Base-by-base conservation (phyloP, 2,888 invertebrate genomes). In the Chydorus sphaericus region DNA sequence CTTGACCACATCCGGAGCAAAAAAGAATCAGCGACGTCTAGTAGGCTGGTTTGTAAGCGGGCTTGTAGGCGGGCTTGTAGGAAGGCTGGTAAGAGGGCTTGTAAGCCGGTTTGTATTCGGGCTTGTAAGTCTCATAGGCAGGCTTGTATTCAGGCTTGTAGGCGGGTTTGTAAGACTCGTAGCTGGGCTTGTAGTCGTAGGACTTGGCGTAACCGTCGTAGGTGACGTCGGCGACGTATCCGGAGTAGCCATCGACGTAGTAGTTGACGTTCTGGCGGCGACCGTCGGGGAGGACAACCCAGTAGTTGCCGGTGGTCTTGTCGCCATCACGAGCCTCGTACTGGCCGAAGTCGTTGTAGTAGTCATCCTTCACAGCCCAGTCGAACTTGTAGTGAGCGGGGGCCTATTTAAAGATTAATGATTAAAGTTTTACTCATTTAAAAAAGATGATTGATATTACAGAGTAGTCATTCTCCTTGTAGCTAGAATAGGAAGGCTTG, bases 271-370 rank as follows among this genome's bases (percentile, higher is more conserved):
- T 31, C 31, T 55, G 55, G 16, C 48, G 30, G 31, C 55, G 55
- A 18, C 55, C 55, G n/a, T 55, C 55, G 29, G 55, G 55, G n/a
- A 55, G 55, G n/a, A 48, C 48, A 14, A 55, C 55, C 23, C 31
- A 31, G 33, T 55, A 55, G 16, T 36, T 30, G 48, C 55, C 55
- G n/a, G 30, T 44, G 20, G 55, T 55, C 16, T 55, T 55, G 55
- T 55, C 55, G 30, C 55, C 55, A 16, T 55, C 48, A 7, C 55
- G 48, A 26, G 2, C 33, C 18, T 55, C 55, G 30, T 48, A 30
- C 11, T 55, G 48, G 31, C 55, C 55, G 16, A 55, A 48, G 20
- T 55, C 48, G 16, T 31, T 48, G 55, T 55, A 55, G 52, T 30
- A 33, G 31, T 33, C 55, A 29, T 55, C 55, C 55, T 55, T 48